These are phyloP conservation scores for Apostichopus japonicus DNA, from an alignment of 35 echinoderm and acorn worm genomes.

Conservation along the genomic window DNA sequence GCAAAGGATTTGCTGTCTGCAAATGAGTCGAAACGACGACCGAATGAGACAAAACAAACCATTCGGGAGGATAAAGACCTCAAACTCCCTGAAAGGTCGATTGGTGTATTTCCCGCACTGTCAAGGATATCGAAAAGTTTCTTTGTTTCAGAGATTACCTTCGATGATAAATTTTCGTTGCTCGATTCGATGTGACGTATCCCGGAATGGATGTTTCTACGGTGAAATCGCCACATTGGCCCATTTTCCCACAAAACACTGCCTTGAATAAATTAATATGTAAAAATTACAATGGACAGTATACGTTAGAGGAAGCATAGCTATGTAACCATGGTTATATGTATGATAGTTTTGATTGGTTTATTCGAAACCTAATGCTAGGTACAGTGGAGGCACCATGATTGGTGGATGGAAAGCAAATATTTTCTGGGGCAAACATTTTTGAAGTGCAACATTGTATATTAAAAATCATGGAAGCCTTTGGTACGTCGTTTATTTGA, in stretches of 20 bases:
- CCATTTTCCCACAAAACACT: conserved; percentile 48
- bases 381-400: no score
- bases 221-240: conserved; percentile 14
- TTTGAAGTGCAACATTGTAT: no score
- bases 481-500: no score
- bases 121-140: conserved; percentile 29
- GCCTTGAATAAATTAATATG: not conserved
- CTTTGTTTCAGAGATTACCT: conserved; percentile 5
- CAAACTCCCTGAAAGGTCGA: not conserved
- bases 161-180: conserved; percentile 10
- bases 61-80: conserved; percentile 14
- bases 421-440: no score
- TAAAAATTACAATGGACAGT: no score
- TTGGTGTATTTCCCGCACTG: not conserved
- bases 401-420: no score
- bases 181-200: conserved; percentile 18
- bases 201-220: conserved; percentile 29
- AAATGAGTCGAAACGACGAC: conserved; percentile 16
- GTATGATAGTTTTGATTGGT: no score
- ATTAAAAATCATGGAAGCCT: no score
- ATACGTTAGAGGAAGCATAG: no score
- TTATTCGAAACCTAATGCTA: no score
- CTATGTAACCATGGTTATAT: no score
- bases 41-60: conserved; percentile 2
- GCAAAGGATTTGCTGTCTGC: not conserved